Conservation (phyloP, 1,140 invertebrate genomes). For the Pissodes strobi region DNA sequence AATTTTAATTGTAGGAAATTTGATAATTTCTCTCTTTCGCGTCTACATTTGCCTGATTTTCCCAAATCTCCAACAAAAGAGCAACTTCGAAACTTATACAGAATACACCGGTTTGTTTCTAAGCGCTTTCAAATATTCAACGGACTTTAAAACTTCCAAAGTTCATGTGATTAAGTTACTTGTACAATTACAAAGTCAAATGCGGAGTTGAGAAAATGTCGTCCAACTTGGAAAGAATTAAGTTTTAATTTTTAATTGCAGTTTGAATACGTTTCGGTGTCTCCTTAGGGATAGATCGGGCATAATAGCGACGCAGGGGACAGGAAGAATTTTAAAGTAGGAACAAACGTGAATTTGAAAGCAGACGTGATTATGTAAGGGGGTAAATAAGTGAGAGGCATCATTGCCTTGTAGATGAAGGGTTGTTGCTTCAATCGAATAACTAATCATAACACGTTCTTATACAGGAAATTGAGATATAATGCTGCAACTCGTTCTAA, state of each 20-base stretch:
- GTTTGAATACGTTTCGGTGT: slow-evolving; percentile 35
- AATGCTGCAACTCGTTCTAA: too few relatives aligned
- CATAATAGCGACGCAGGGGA: slow-evolving; percentile 33
- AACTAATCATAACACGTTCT: too few relatives aligned
- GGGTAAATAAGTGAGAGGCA: slow-evolving; percentile 9
- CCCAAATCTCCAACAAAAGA: neutral
- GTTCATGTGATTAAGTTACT: slow-evolving; percentile 39
- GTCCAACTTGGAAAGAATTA: slow-evolving; percentile 40
- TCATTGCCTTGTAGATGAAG: too few relatives aligned
- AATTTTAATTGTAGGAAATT: too few relatives aligned
- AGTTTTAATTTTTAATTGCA: slow-evolving; percentile 46
- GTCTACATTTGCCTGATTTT: too few relatives aligned
- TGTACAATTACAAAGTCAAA: slow-evolving; percentile 40
- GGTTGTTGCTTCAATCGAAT: too few relatives aligned
- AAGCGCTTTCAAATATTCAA: slow-evolving; percentile 30
- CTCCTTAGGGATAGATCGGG: slow-evolving; percentile 33
- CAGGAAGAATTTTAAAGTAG: slow-evolving; percentile 34
- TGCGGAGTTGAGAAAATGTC: slow-evolving; percentile 41
- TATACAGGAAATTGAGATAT: too few relatives aligned
- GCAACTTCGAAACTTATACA: neutral
- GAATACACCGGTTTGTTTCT: slow-evolving; percentile 7
- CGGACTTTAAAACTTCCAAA: slow-evolving; percentile 18
- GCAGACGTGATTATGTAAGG: slow-evolving; percentile 20
- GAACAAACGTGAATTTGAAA: slow-evolving; percentile 33
- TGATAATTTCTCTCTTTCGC: too few relatives aligned